Conservation (phyloP, 2,797 vertebrate genomes). For the Notoglanidium macrostoma region DNA sequence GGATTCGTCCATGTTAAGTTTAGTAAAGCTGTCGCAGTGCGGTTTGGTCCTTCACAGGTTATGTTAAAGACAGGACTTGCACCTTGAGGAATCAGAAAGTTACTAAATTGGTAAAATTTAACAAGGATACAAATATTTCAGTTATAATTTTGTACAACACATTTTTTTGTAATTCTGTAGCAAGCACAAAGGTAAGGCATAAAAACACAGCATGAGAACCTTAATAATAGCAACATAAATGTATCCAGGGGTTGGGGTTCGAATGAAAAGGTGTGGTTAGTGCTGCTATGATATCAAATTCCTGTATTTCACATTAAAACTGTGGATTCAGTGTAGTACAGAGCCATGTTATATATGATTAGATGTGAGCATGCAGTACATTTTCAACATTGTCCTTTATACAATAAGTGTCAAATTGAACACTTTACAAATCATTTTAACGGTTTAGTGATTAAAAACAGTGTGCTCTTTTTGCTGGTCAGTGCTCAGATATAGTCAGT, state of each 20-base stretch:
- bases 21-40: not conserved
- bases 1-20: not conserved
- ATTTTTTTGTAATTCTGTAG: not conserved
- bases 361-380: not conserved
- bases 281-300: too few relatives aligned
- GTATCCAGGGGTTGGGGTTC: not conserved
- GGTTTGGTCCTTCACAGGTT: not conserved
- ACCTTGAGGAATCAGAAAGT: slow-evolving; percentile 6
- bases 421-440: not conserved
- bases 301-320: not conserved
- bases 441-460: not conserved
- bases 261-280: not conserved
- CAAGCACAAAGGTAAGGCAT: not conserved
- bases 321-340: not conserved
- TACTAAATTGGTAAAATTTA: not conserved
- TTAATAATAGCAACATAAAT: not conserved
- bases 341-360: not conserved
- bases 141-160: not conserved
- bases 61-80: not conserved
- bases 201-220: not conserved
- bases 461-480: not conserved
- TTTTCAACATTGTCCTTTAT: not conserved
- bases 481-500: not conserved
- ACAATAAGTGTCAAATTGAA: not conserved
- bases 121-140: not conserved